Percentiles rank a stretch among this genome's conserved stretches.
Evolutionary conservation across 2,888 invertebrate genomes (phyloP).

Genomic region (Nemotelus nigrinus): DNA sequence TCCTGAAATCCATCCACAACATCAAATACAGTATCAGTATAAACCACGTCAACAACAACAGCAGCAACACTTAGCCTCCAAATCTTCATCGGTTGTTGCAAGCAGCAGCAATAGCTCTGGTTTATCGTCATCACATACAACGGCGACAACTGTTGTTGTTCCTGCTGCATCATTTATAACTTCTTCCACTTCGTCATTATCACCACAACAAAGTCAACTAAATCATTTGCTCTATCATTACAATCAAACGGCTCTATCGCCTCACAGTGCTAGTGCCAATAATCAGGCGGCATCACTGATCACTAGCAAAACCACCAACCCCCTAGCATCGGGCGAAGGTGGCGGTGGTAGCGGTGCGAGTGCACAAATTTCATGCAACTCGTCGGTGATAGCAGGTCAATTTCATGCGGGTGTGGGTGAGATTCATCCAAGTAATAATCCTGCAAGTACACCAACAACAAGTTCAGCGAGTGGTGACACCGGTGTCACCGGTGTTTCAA

Average conservation of each 20-base stretch:
- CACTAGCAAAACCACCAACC: not conserved
- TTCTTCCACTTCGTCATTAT: not conserved
- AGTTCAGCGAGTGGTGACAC: not conserved
- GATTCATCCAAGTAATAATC: not conserved
- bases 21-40: slow-evolving; percentile 29
- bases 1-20: slow-evolving; percentile 45
- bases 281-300: not conserved
- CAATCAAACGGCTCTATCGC: not conserved
- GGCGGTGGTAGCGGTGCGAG: slow-evolving; percentile 9
- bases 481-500: not conserved
- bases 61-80: not conserved
- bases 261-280: not conserved
- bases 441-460: slow-evolving; percentile 35
- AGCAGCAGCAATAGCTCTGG: slow-evolving; percentile 16
- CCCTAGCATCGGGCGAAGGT: not conserved
- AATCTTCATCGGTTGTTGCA: not conserved
- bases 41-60: slow-evolving; percentile 26
- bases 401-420: not conserved
- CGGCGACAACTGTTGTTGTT: not conserved
- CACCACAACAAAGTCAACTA: slow-evolving; percentile 7
- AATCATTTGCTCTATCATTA: slow-evolving; percentile 13
- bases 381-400: not conserved
- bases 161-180: not conserved
- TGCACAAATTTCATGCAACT: not conserved
- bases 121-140: slow-evolving; percentile 8